These are phyloP conservation scores for Aphelenchoides fujianensis DNA, from an alignment of 1,140 invertebrate genomes.

Conservation along the genomic window DNA sequence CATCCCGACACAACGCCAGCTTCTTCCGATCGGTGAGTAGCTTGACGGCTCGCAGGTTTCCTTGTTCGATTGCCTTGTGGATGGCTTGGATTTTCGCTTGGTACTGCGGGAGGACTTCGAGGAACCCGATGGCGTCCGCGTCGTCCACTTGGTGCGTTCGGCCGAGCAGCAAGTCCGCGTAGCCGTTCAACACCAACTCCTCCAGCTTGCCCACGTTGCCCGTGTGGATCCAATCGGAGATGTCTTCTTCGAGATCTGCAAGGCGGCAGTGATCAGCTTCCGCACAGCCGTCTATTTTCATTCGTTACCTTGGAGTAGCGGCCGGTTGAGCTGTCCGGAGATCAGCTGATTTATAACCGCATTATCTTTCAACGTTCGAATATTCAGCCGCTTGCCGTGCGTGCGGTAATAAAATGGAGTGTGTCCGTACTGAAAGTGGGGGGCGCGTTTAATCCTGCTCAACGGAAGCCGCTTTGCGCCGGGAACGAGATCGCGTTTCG, in stretches of 20 bases:
- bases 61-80: conserved; percentile 79
- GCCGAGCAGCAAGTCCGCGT: conserved; percentile 75
- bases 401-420: conserved; percentile 62
- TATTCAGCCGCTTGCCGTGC: conserved; percentile 60
- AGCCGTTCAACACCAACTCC: conserved; percentile 78
- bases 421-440: conserved; percentile 52
- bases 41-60: conserved; percentile 78
- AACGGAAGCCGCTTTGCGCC: too few species aligned
- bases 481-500: too few species aligned
- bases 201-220: conserved; percentile 84
- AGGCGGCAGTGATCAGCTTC: neutral
- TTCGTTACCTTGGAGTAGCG: conserved; percentile 53
- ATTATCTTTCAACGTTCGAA: conserved; percentile 60
- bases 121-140: conserved; percentile 78
- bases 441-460: neutral
- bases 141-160: conserved; percentile 67
- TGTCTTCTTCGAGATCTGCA: conserved; percentile 66
- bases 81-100: conserved; percentile 86
- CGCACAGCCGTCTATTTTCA: too few species aligned
- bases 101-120: conserved; percentile 82
- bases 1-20: conserved; percentile 79
- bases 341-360: conserved; percentile 57
- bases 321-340: conserved; percentile 50
- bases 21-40: conserved; percentile 81
- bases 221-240: conserved; percentile 70